Base-by-base conservation (phyloP, 2,888 invertebrate species). In the Loripinus fragilis region DNA sequence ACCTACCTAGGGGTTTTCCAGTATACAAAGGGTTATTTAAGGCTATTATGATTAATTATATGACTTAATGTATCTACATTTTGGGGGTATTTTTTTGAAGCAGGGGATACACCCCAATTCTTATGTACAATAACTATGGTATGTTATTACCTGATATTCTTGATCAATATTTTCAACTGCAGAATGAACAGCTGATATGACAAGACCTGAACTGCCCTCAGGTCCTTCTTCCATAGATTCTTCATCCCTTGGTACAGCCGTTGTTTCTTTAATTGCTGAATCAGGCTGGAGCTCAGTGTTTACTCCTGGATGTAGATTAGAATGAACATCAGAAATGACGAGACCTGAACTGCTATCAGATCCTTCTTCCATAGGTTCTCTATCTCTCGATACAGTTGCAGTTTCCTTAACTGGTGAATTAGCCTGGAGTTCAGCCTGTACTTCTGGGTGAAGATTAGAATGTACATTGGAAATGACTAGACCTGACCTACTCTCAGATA, bases 111-210 rank as follows among this genome's bases (percentile, higher is more conserved):
- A n/a, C n/a, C n/a, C n/a, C n/a, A n/a, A n/a, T n/a, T n/a, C n/a
- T n/a, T n/a, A n/a, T n/a, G n/a, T n/a, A n/a, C n/a, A n/a, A n/a
- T n/a, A n/a, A n/a, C n/a, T n/a, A n/a, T n/a, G n/a, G n/a, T n/a
- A n/a, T n/a, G n/a, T 48, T 2, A 60, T 60, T 60, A 60, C 60
- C 60, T 60, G 60, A 33, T 7, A n/a, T 33, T 33, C 33, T 33
- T 30, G 15, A 10, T 3, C 33, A 15, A 7, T 10, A n/a, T 15
- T 3, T 20, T 60, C 60, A n/a, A 17, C 12, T 20, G 60, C 33
- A 33, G 60, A 60, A 60, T 33, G 33, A 10, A 60, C 60, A 15
- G 17, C 25, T 25, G 52, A 52, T 8, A 45, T 45, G 15, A 45
- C n/a, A 5, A 60, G 60, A 33, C 60, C 60, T 28, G 28, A 60